Percentiles rank a stretch among this genome's conserved stretches.
These are phyloP conservation scores for Paratrypauchen microcephalus DNA, from an alignment of 2,797 vertebrate genomes.

Conservation along the genomic window DNA sequence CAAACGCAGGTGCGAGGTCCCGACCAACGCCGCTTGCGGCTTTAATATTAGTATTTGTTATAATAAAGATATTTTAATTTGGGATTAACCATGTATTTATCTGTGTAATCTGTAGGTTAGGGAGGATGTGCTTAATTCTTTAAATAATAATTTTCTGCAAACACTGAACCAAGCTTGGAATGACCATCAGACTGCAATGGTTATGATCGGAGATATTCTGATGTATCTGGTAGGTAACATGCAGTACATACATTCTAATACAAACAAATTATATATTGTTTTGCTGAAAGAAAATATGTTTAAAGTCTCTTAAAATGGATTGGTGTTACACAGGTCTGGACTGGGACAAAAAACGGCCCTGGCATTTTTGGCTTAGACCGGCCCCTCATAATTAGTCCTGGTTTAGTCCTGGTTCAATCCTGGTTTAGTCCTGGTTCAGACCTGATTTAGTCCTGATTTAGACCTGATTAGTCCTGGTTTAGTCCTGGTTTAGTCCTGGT, in stretches of 20 bases:
- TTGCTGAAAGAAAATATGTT: not conserved
- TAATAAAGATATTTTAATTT: not conserved
- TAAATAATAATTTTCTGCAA: conserved; percentile 96
- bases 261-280: not conserved
- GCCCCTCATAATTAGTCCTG: too few relatives aligned
- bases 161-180: conserved; percentile 96
- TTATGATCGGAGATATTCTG: conserved; percentile 97
- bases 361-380: too few relatives aligned
- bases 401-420: too few relatives aligned
- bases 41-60: not conserved
- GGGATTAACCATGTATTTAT: not conserved
- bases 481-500: too few relatives aligned
- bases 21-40: too few relatives aligned
- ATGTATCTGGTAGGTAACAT: conserved; percentile 92
- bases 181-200: conserved; percentile 96
- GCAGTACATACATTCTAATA: not conserved
- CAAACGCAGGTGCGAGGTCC: too few relatives aligned
- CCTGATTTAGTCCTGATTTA: too few relatives aligned
- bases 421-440: too few relatives aligned
- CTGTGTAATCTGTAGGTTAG: conserved; percentile 79
- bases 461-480: too few relatives aligned
- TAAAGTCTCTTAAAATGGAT: not conserved
- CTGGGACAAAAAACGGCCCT: too few relatives aligned
- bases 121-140: conserved; percentile 92
- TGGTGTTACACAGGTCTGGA: too few relatives aligned